Conservation (phyloP, 2,888 invertebrate species). For the Carterocephalus palaemon region DNA sequence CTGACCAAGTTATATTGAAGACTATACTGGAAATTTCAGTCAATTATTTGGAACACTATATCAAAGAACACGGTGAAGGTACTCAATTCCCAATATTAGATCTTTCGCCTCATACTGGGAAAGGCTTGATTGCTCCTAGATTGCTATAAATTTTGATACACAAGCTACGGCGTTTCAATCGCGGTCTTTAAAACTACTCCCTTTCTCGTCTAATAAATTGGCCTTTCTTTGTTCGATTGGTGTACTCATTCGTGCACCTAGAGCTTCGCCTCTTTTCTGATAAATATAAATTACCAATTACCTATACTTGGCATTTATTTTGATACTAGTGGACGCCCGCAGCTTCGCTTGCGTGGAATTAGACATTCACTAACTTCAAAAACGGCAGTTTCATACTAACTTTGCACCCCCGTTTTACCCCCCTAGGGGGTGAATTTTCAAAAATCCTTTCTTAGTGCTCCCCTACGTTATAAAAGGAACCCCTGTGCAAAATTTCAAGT, state of each 20-base stretch:
- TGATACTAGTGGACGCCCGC: too few species aligned
- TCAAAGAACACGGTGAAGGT: constrained; percentile 47
- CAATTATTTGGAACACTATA: constrained; percentile 19
- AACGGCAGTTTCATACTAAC: too few species aligned
- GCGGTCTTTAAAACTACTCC: constrained; percentile 72
- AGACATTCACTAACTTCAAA: too few species aligned
- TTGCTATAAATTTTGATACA: constrained; percentile 76
- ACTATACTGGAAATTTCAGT: constrained; percentile 17
- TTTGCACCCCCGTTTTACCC: too few species aligned
- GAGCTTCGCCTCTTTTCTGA: constrained; percentile 42
- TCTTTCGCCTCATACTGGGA: constrained; percentile 64
- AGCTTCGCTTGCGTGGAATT: too few species aligned
- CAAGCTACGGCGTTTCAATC: constrained; percentile 65
- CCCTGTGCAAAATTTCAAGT: too few species aligned
- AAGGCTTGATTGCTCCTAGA: constrained; percentile 69
- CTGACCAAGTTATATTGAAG: constrained; percentile 16
- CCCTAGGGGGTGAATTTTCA: too few species aligned
- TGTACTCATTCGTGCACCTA: constrained; percentile 42
- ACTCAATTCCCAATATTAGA: constrained; percentile 63
- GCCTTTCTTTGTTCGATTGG: constrained; percentile 69
- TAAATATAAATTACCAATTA: constrained; percentile 31
- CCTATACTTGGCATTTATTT: constrained; percentile 18
- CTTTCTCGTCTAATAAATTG: constrained; percentile 73
- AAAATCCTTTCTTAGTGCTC: too few species aligned
- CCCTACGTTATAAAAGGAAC: too few species aligned